phyloP scores from a whole-genome alignment of 2,888 invertebrate species.

The Bhutanitis thaidina region DNA sequence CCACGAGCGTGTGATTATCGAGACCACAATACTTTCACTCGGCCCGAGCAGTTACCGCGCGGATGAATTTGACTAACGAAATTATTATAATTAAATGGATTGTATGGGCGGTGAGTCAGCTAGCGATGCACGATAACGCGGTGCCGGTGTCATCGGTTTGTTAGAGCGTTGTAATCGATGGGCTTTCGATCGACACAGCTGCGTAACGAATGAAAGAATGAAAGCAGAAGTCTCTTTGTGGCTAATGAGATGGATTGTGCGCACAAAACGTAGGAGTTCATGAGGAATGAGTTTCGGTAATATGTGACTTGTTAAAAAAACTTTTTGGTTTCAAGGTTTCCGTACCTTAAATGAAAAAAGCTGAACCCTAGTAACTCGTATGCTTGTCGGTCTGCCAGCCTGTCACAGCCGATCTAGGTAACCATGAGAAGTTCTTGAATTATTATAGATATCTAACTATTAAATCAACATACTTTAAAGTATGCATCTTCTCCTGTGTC shows the following conservation, averaged over 20 bases:
- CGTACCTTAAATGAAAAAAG: too few species aligned
- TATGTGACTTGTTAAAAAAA: neutral
- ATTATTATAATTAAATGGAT: conserved; percentile 72
- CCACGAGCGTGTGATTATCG: conserved; percentile 58
- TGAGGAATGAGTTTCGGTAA: conserved; percentile 29
- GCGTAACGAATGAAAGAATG: conserved; percentile 50
- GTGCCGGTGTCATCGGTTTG: conserved; percentile 55
- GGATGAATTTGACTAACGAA: conserved; percentile 62
- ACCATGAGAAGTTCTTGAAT: too few species aligned
- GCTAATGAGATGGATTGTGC: conserved; percentile 63
- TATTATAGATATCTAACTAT: too few species aligned
- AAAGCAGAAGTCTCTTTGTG: conserved; percentile 59
- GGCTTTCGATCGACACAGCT: conserved; percentile 61
- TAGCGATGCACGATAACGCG: conserved; percentile 59
- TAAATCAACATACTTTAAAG: too few species aligned
- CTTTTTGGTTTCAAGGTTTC: too few species aligned
- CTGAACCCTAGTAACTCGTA: too few species aligned
- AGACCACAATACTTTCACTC: conserved; percentile 75
- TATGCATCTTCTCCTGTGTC: too few species aligned
- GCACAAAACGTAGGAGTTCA: conserved; percentile 54
- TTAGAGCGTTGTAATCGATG: conserved; percentile 52
- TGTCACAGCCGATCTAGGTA: too few species aligned
- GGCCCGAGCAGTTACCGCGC: conserved; percentile 47
- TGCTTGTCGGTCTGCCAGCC: too few species aligned
- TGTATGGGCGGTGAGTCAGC: conserved; percentile 69